These are phyloP conservation scores for Diaprepes abbreviatus DNA, from an alignment of 2,888 invertebrate species.

Conservation along the genomic window DNA sequence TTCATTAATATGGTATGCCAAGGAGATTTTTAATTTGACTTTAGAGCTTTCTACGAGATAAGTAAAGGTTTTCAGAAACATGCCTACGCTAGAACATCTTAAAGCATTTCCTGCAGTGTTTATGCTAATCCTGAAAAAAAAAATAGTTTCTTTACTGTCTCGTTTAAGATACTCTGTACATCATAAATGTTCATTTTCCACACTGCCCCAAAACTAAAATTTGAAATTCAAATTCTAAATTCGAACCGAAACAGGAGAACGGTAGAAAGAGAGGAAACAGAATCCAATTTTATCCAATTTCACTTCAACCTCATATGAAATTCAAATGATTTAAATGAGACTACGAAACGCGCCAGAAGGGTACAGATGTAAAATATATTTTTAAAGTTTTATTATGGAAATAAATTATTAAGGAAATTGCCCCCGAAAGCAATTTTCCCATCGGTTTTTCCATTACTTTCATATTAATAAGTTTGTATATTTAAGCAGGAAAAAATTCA, in stretches of 20 bases:
- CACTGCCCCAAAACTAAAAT: not conserved
- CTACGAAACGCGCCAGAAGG: not conserved
- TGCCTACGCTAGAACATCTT: too few relatives aligned
- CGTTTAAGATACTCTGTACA: too few relatives aligned
- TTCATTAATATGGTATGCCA: too few relatives aligned
- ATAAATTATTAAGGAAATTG: not conserved
- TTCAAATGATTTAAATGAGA: slow-evolving; percentile 14
- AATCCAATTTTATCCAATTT: slow-evolving; percentile 13
- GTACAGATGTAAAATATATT: not conserved
- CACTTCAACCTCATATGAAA: slow-evolving; percentile 11
- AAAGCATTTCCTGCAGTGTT: too few relatives aligned
- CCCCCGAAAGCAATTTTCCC: not conserved
- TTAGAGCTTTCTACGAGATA: too few relatives aligned
- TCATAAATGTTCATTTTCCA: not conserved
- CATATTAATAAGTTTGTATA: too few relatives aligned
- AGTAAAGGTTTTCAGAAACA: too few relatives aligned
- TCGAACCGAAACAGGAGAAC: not conserved
- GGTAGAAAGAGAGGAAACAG: not conserved
- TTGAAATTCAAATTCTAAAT: slow-evolving; percentile 5
- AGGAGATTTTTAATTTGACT: too few relatives aligned
- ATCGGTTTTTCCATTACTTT: not conserved
- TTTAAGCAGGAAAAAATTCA: too few relatives aligned
- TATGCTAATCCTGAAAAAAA: too few relatives aligned
- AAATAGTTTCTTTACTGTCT: too few relatives aligned
- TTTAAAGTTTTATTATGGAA: not conserved